A percentile compares a stretch with the other conserved stretches of the same genome.
phyloP scores from a whole-genome alignment of 2,113 vertebrate genomes.

The Tamias sibiricus region DNA sequence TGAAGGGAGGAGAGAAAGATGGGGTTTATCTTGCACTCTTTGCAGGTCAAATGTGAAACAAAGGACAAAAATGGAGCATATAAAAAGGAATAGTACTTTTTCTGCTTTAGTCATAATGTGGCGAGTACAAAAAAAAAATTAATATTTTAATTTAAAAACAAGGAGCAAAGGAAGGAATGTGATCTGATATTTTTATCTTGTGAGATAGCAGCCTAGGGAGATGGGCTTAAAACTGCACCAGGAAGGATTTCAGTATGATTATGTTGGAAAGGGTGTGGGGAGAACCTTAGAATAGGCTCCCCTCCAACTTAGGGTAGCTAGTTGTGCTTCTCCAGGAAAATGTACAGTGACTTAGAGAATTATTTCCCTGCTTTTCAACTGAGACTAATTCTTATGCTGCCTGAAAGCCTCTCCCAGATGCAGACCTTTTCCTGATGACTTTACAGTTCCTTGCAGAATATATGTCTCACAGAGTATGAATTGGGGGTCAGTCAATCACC shows the following conservation, averaged over 20 bases:
- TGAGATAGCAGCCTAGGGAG: neutral
- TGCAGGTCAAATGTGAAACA: slow-evolving; percentile 35
- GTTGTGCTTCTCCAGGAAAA: neutral
- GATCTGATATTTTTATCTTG: neutral
- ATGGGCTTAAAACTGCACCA: neutral
- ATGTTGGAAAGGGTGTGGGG: no score
- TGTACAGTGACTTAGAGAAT: neutral
- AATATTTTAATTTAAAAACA: slow-evolving; percentile 32
- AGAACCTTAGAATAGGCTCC: no score
- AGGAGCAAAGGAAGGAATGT: neutral
- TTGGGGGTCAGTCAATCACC: neutral
- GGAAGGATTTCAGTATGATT: neutral
- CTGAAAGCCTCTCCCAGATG: neutral
- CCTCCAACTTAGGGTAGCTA: no score
- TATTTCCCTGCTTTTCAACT: neutral
- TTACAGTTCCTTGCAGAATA: neutral
- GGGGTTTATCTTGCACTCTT: neutral
- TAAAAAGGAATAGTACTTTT: neutral
- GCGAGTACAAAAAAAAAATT: neutral
- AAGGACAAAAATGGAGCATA: neutral
- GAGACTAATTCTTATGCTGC: neutral
- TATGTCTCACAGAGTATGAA: neutral
- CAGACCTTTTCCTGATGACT: neutral
- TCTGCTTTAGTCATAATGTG: neutral
- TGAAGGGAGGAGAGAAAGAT: neutral